Percentiles rank a stretch among this genome's conserved stretches.
Conservation (phyloP, 92 coral and sea anemone species). For the Porites rus region DNA sequence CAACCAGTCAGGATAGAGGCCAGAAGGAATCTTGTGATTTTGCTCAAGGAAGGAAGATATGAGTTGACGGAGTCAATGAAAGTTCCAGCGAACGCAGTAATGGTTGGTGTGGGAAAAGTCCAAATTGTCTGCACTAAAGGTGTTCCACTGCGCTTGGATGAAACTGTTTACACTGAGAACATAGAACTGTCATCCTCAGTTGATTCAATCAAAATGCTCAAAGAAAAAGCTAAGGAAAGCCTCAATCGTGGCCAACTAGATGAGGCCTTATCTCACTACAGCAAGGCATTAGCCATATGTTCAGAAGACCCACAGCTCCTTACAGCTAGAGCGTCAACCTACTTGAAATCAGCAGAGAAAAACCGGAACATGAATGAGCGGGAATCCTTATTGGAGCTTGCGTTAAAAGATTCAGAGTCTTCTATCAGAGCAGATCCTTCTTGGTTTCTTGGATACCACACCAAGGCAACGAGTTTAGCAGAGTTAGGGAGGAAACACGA, state of each 20-base stretch:
- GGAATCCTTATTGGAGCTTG: not conserved
- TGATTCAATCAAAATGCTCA: not conserved
- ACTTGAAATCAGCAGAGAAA: not conserved
- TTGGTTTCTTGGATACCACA: conserved; percentile 26
- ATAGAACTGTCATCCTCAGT: not conserved
- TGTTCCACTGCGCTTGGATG: not conserved
- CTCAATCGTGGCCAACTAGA: not conserved
- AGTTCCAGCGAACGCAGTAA: not conserved
- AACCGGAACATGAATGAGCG: not conserved
- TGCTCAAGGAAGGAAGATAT: conserved; percentile 15
- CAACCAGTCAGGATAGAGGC: not conserved
- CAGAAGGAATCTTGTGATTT: not conserved
- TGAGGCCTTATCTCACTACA: not conserved
- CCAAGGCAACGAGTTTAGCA: conserved; percentile 12
- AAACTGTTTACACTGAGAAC: conserved; percentile 23
- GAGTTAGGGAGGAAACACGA: conserved; percentile 12
- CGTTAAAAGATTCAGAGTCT: not conserved
- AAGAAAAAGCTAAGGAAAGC: not conserved
- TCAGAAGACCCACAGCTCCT: conserved; percentile 26
- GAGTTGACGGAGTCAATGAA: conserved; percentile 1
- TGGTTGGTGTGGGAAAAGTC: conserved; percentile 18
- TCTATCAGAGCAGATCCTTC: conserved; percentile 10
- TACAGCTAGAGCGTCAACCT: conserved; percentile 8
- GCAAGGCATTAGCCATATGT: not conserved
- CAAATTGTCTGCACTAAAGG: conserved; percentile 1